These are phyloP conservation scores for Stenchaetothrips biformis DNA, from an alignment of 2,888 invertebrate species.

Conservation along the genomic window DNA sequence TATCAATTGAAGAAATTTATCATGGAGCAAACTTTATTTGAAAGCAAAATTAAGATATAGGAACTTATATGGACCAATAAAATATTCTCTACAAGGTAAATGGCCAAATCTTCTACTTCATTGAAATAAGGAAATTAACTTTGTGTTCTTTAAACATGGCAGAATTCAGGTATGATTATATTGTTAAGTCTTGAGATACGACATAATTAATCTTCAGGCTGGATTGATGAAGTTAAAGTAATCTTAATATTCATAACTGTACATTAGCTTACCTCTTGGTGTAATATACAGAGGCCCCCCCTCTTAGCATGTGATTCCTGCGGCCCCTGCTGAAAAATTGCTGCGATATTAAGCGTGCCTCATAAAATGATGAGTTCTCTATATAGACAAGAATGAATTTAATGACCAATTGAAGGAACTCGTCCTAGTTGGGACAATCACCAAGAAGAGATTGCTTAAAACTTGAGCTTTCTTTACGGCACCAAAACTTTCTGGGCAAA, in stretches of 20 bases:
- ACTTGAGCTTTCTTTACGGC: too few relatives aligned
- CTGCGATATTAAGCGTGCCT: background rate
- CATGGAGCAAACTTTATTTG: background rate
- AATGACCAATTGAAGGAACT: background rate
- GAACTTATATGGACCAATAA: constrained; percentile 24
- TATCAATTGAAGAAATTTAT: too few relatives aligned
- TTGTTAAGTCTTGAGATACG: background rate
- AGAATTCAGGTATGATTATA: background rate
- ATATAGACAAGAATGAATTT: background rate
- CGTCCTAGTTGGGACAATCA: too few relatives aligned
- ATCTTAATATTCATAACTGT: background rate
- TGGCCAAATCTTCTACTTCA: background rate
- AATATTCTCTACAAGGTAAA: constrained; percentile 29
- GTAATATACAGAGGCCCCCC: background rate
- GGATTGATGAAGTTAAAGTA: background rate
- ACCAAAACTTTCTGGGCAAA: too few relatives aligned
- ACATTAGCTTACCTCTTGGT: constrained; percentile 20
- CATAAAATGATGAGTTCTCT: background rate
- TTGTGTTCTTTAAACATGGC: background rate
- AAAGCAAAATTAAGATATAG: constrained; percentile 29
- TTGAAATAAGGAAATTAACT: background rate
- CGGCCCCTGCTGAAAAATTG: constrained; percentile 8
- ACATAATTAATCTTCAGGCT: too few relatives aligned
- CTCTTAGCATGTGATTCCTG: constrained; percentile 15
- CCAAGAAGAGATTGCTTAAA: too few relatives aligned